phyloP scores from a whole-genome alignment of 1,140 invertebrate species.

The Acarapis woodi region DNA sequence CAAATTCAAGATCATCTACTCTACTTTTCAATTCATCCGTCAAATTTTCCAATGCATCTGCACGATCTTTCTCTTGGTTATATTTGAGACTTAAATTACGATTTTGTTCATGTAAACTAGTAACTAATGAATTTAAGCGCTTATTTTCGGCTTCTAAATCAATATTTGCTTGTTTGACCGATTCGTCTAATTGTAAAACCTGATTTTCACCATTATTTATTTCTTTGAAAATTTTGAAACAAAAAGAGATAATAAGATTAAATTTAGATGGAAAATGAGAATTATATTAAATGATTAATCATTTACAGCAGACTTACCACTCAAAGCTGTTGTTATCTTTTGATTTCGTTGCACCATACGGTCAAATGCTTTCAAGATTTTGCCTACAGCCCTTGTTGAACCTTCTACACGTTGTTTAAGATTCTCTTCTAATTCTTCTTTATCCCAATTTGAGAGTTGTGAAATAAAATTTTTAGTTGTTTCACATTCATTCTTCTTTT shows the following conservation, averaged over 20 bases:
- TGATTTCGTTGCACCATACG: slow-evolving; percentile 69
- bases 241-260: not conserved
- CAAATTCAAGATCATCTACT: slow-evolving; percentile 80
- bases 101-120: slow-evolving; percentile 69
- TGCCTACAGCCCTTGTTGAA: slow-evolving; percentile 49
- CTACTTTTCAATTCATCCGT: slow-evolving; percentile 78
- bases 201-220: slow-evolving; percentile 4
- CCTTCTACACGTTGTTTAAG: slow-evolving; percentile 60
- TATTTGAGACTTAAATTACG: slow-evolving; percentile 67
- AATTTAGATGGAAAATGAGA: not conserved
- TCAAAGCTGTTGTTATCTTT: slow-evolving; percentile 56
- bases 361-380: slow-evolving; percentile 74
- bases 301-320: slow-evolving; percentile 30
- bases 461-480: slow-evolving; percentile 84
- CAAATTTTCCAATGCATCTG: slow-evolving; percentile 69
- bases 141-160: slow-evolving; percentile 70
- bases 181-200: slow-evolving; percentile 34
- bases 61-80: slow-evolving; percentile 61
- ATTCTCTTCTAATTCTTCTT: slow-evolving; percentile 82
- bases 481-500: slow-evolving; percentile 47
- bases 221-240: not conserved
- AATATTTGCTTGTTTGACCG: slow-evolving; percentile 43
- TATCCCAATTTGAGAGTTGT: slow-evolving; percentile 90
- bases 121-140: slow-evolving; percentile 65
- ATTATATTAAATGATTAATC: slow-evolving; percentile 7